phyloP scores from a whole-genome alignment of 2,888 invertebrate species.

The Itoplectis maculator region DNA sequence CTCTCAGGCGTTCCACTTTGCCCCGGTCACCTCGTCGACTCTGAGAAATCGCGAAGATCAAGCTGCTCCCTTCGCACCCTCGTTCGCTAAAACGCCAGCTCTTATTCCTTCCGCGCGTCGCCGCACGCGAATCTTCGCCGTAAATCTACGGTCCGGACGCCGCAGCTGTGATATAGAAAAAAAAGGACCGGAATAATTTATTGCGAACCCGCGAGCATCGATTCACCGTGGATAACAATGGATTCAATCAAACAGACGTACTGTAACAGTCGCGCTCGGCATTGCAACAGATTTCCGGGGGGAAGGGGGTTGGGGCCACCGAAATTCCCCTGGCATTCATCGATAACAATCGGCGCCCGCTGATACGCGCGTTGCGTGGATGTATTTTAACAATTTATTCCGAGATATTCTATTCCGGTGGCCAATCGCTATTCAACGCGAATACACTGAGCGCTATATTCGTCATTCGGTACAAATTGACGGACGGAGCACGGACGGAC shows the following conservation, averaged over 20 bases:
- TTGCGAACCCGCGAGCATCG: constrained; percentile 27
- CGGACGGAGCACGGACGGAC: neutral
- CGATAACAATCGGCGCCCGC: constrained; percentile 34
- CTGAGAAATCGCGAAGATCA: no score
- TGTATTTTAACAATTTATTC: constrained; percentile 43
- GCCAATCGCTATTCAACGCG: constrained; percentile 21
- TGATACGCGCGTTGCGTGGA: neutral
- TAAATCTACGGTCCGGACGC: no score
- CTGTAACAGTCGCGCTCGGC: neutral
- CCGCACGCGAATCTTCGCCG: neutral
- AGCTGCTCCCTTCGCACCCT: no score
- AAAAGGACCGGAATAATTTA: constrained; percentile 52
- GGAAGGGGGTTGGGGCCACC: no score
- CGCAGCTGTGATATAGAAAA: neutral
- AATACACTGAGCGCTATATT: constrained; percentile 5
- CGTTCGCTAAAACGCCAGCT: no score
- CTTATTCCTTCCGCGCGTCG: neutral
- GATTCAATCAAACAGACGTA: constrained; percentile 50
- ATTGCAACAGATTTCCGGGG: constrained; percentile 41
- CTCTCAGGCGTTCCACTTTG: no score
- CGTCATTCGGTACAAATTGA: neutral
- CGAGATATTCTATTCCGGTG: constrained; percentile 10
- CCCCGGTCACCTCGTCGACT: no score
- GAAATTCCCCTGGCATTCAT: constrained; percentile 50
- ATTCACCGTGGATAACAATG: constrained; percentile 47